Conservation (phyloP, 2,113 vertebrate species). For the Prionailurus viverrinus region DNA sequence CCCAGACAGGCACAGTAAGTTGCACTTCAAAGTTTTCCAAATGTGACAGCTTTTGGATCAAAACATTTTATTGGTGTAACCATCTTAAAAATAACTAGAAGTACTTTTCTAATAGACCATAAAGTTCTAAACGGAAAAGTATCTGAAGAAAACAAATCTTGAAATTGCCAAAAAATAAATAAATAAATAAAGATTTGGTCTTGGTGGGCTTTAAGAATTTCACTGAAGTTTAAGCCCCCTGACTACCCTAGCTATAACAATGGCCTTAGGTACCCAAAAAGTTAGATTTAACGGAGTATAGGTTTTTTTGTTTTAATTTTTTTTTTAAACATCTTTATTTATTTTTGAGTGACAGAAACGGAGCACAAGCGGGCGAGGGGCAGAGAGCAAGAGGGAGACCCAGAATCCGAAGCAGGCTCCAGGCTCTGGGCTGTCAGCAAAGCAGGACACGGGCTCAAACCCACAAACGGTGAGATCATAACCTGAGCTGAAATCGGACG, state of each 20-base stretch:
- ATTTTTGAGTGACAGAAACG: too few species aligned
- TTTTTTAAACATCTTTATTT: too few species aligned
- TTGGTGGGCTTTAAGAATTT: conserved; percentile 13
- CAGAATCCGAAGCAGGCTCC: too few species aligned
- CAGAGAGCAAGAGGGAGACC: too few species aligned
- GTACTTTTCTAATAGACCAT: conserved; percentile 15
- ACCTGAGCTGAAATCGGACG: too few species aligned
- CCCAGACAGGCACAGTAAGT: neutral
- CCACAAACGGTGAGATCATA: too few species aligned
- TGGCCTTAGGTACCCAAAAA: neutral
- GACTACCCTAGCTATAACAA: neutral
- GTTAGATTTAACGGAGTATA: conserved; percentile 23
- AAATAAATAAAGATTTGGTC: neutral
- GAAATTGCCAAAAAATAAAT: conserved; percentile 26
- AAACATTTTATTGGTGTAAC: conserved; percentile 32
- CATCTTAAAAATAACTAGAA: conserved; percentile 41
- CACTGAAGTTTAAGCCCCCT: neutral
- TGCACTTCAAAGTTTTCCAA: conserved; percentile 51
- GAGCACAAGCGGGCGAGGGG: too few species aligned
- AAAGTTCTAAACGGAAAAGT: neutral
- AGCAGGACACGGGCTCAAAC: too few species aligned
- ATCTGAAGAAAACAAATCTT: conserved; percentile 38
- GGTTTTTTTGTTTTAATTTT: neutral
- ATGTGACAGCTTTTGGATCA: neutral
- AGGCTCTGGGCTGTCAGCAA: too few species aligned